Percentiles rank a stretch among this genome's conserved stretches.
These are phyloP conservation scores for Taeniopygia guttata DNA, from an alignment of 2,797 vertebrate species.

Conservation along the genomic window DNA sequence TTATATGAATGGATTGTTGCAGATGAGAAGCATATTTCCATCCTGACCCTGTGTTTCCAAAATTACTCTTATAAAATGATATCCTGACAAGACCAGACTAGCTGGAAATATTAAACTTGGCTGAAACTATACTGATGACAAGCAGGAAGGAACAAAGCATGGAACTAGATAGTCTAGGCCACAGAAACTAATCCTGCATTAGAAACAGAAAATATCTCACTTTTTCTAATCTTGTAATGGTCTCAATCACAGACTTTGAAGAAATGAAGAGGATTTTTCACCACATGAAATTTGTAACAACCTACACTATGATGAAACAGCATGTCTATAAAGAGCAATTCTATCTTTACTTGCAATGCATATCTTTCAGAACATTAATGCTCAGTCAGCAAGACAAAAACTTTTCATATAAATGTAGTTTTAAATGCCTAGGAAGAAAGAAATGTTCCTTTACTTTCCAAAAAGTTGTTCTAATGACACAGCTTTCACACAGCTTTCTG, in stretches of 20 bases:
- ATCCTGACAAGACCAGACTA: background rate
- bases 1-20: background rate
- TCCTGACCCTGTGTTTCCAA: background rate
- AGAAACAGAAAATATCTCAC: background rate
- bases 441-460: background rate
- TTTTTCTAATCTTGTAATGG: background rate
- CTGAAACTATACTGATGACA: background rate
- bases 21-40: rapidly evolving
- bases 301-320: background rate
- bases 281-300: background rate
- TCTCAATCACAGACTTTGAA: background rate
- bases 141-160: background rate
- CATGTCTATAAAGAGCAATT: background rate
- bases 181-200: background rate
- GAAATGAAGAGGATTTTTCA: background rate
- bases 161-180: background rate
- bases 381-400: background rate
- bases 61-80: background rate
- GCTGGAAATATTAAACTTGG: background rate
- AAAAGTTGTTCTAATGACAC: background rate
- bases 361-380: background rate
- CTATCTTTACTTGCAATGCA: background rate
- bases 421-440: background rate
- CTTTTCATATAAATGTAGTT: background rate
- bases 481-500: background rate